phyloP scores from a whole-genome alignment of 2,888 invertebrate species.

The Baccha elongata region DNA sequence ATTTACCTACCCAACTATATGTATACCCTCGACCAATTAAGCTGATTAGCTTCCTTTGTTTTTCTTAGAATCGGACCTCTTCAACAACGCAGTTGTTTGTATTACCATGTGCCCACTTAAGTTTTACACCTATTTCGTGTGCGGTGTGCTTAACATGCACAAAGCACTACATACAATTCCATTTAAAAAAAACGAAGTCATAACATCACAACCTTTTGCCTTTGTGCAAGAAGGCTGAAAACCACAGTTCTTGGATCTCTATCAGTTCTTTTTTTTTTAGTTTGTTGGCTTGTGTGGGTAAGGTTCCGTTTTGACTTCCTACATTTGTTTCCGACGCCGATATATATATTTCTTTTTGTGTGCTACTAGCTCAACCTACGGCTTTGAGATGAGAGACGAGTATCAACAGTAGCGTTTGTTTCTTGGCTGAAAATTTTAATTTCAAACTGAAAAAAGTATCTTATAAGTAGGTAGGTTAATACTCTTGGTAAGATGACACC shows the following conservation, averaged over 20 bases:
- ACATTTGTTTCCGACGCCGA: slow-evolving; percentile 59
- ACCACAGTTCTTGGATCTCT: slow-evolving; percentile 44
- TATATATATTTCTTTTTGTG: neutral
- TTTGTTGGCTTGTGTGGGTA: slow-evolving; percentile 51
- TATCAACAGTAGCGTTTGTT: slow-evolving; percentile 24
- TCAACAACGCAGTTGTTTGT: slow-evolving; percentile 23
- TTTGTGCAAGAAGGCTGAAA: slow-evolving; percentile 62
- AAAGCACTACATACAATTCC: slow-evolving; percentile 5
- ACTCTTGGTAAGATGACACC: slow-evolving; percentile 29
- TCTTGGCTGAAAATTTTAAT: slow-evolving; percentile 11
- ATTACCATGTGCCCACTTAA: slow-evolving; percentile 46
- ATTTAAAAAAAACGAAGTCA: slow-evolving; percentile 21
- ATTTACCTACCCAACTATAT: slow-evolving; percentile 17
- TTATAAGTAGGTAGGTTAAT: slow-evolving; percentile 3
- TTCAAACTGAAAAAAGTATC: slow-evolving; percentile 5
- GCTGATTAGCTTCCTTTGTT: slow-evolving; percentile 67
- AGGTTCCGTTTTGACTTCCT: slow-evolving; percentile 68
- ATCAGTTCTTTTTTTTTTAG: slow-evolving; percentile 4
- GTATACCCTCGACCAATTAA: slow-evolving; percentile 55
- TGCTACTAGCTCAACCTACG: neutral
- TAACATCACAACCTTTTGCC: slow-evolving; percentile 50
- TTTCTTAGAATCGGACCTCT: slow-evolving; percentile 50
- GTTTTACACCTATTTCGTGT: slow-evolving; percentile 56
- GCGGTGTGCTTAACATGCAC: slow-evolving; percentile 64
- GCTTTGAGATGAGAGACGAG: too few relatives aligned